These are phyloP conservation scores for Vulpes lagopus DNA, from an alignment of 2,113 vertebrate genomes.

Conservation along the genomic window DNA sequence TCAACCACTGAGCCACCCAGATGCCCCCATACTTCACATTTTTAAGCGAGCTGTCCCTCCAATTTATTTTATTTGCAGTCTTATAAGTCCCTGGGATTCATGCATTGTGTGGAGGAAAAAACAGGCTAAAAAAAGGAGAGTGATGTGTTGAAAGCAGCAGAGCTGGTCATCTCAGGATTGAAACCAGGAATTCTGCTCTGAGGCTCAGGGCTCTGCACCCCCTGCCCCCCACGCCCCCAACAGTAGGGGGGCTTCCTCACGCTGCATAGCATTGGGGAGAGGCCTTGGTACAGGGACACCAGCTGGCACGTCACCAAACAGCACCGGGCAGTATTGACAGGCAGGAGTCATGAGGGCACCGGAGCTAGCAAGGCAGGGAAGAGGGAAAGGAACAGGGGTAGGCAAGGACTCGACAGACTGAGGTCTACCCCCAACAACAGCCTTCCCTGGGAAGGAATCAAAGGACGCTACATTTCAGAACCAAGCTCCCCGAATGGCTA, in stretches of 20 bases:
- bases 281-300: no score
- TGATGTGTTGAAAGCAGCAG: background rate
- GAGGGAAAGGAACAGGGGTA: slow-evolving; percentile 34
- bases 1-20: no score
- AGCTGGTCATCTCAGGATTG: background rate
- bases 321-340: background rate
- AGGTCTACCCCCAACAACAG: slow-evolving; percentile 59
- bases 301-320: background rate
- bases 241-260: background rate
- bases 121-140: background rate
- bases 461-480: slow-evolving; percentile 62
- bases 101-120: background rate
- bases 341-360: background rate
- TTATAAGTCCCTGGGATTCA: background rate
- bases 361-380: slow-evolving; percentile 47
- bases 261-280: background rate
- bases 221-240: no score
- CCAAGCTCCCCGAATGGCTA: slow-evolving; percentile 7
- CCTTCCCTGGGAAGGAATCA: slow-evolving; percentile 20
- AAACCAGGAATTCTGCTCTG: background rate
- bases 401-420: background rate
- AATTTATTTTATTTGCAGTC: background rate
- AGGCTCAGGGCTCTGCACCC: background rate
- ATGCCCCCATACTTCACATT: background rate
- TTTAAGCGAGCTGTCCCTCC: slow-evolving; percentile 1